Base-by-base conservation (phyloP, 2,113 vertebrate species). In the Stigmatopora argus region DNA sequence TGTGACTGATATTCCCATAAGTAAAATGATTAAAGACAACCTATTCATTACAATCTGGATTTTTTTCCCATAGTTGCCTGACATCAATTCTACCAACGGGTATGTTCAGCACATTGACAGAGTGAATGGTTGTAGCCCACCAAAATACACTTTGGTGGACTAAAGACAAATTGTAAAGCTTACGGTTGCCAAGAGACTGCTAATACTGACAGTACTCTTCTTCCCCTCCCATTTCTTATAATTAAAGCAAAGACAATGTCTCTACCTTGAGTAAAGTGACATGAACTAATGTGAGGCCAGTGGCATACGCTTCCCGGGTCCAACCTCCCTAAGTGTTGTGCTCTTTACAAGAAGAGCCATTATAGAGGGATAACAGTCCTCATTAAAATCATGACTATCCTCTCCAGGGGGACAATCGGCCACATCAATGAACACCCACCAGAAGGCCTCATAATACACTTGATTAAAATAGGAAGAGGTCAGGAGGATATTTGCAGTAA, bases 311-410 rank as follows among this genome's bases (percentile, higher is more conserved):
- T 7, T 41, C 6, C 38, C 38, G 9, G 9, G 38, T 44, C 53
- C 3, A 11, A 71, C 51, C 57, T 52, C 67, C 46, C 53, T 69
- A 23, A 5, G 56, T 44, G 64, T 60, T 62, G 69, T 41, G 58
- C 18, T 69, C n/a, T 81, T 83, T 79, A 73, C 62, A 57, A 58
- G 58, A 46, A 78, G 48, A 65, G 60, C 60, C 63, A 71, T 64
- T 67, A 71, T 66, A 74, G 17, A 18, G 58, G 77, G 45, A 55
- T 64, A 71, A 72, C 63, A 23, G 60, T 13, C 13, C 79, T 86
- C 81, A 79, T 86, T 82, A 81, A 65, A 81, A 72, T n/a, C 35
- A 66, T 75, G 65, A 78, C 81, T 75, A 84, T 67, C 68, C 47
- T 58, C 60, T 57, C 69, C 70, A 31, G 2, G 66, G 73, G 73